Conservation (phyloP, 2,888 invertebrate species). For the Melanargia galathea region DNA sequence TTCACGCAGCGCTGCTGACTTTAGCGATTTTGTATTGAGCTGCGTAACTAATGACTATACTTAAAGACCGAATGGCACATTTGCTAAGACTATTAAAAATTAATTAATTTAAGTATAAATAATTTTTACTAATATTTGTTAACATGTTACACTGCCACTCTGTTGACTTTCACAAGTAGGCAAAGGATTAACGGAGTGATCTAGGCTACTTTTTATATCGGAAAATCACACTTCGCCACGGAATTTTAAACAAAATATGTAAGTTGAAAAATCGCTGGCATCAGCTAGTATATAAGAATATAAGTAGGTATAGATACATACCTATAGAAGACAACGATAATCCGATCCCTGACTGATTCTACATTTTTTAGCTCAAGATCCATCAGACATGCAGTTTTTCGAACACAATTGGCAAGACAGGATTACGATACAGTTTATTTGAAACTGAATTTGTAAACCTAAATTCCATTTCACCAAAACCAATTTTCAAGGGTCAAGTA, state of each 20-base stretch:
- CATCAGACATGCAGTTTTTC: neutral
- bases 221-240: no score
- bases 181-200: no score
- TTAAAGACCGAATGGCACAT: no score
- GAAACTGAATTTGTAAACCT: slow-evolving; percentile 14
- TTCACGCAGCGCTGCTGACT: slow-evolving; percentile 40
- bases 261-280: no score
- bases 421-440: slow-evolving; percentile 16
- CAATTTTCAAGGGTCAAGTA: slow-evolving; percentile 19
- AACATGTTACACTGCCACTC: no score
- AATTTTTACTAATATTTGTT: no score
- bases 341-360: neutral
- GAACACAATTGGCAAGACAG: slow-evolving; percentile 6
- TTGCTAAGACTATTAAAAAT: no score
- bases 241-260: no score
- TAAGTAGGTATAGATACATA: neutral
- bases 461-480: slow-evolving; percentile 18
- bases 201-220: no score
- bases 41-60: neutral
- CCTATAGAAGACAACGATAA: neutral
- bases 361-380: neutral
- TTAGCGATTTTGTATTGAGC: neutral
- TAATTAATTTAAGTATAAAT: no score
- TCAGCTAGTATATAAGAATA: no score
- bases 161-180: no score